A percentile compares a stretch with the other conserved stretches of the same genome.
Evolutionary conservation across 2,888 invertebrate genomes (phyloP).

Genomic region (Dryobota labecula): DNA sequence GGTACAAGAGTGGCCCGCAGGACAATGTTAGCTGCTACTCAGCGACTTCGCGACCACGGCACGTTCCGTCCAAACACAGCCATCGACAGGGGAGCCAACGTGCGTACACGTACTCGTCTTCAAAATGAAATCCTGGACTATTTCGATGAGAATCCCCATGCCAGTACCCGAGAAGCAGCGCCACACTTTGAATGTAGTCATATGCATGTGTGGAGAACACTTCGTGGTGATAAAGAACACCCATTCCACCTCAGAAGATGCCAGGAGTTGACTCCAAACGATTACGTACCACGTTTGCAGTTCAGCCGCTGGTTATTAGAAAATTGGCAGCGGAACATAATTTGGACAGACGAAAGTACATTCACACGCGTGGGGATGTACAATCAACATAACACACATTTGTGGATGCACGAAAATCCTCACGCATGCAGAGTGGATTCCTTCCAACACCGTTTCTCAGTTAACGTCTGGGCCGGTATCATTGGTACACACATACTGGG

Average conservation of each 20-base stretch:
- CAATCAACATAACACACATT: constrained; percentile 15
- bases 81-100: constrained; percentile 1
- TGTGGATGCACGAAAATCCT: constrained; percentile 1
- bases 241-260: constrained; percentile 4
- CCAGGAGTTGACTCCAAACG: constrained; percentile 16
- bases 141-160: constrained; percentile 5
- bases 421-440: neutral
- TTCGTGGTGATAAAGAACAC: neutral
- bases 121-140: constrained; percentile 7
- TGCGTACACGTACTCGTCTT: constrained; percentile 11
- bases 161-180: constrained; percentile 2
- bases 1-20: too few species aligned
- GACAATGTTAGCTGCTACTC: too few species aligned
- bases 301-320: constrained; percentile 9
- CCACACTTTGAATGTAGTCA: constrained; percentile 4
- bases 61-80: too few species aligned
- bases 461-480: neutral
- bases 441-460: neutral
- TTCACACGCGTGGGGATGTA: neutral
- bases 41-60: neutral
- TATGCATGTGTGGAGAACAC: constrained; percentile 4
- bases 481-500: neutral
- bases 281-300: neutral
- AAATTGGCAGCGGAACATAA: constrained; percentile 7
- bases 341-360: constrained; percentile 6